These are phyloP conservation scores for Isaurus tuberculatus DNA, from an alignment of 92 coral and sea anemone genomes.

Conservation along the genomic window DNA sequence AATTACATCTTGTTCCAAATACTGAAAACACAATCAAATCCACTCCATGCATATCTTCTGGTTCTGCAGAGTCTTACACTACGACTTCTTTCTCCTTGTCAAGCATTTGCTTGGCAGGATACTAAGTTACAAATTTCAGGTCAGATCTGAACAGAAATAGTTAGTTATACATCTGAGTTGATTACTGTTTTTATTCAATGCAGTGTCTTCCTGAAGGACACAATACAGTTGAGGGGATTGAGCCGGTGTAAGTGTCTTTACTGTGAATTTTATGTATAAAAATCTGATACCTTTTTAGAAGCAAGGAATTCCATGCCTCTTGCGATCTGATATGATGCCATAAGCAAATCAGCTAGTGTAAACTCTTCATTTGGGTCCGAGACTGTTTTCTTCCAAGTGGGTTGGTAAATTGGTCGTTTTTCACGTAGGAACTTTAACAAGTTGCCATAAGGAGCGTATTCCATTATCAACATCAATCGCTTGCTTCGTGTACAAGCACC, in stretches of 20 bases:
- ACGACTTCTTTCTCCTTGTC: no score
- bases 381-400: constrained; percentile 75
- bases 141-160: no score
- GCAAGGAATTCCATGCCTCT: constrained; percentile 90
- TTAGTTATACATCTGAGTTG: no score
- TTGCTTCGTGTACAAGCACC: constrained; percentile 92
- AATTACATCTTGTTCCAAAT: no score
- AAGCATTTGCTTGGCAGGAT: no score
- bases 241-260: background rate
- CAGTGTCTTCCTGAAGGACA: no score
- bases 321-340: constrained; percentile 78
- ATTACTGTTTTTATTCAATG: no score
- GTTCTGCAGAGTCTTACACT: no score
- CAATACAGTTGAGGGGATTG: no score
- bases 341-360: constrained; percentile 79
- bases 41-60: no score
- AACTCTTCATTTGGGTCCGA: constrained; percentile 80
- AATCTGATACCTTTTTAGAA: constrained; percentile 68
- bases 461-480: constrained; percentile 84
- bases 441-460: constrained; percentile 88
- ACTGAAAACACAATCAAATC: no score
- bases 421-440: constrained; percentile 74
- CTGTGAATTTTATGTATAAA: background rate
- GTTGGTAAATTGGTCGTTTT: constrained; percentile 73
- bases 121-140: no score